Conservation (phyloP, 2,888 invertebrate species). For the Pecten maximus region DNA sequence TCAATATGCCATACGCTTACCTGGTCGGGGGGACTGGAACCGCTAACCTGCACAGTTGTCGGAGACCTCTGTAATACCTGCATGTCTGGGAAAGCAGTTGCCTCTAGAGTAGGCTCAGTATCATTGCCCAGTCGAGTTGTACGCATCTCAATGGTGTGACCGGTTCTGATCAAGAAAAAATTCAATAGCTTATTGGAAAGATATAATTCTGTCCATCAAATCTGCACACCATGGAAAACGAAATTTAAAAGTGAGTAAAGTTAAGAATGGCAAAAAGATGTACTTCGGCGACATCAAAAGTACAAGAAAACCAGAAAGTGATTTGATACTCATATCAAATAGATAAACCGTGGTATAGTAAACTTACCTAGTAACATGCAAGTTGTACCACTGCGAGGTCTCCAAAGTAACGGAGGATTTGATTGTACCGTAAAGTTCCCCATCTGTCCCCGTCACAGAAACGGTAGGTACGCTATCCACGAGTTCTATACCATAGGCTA, state of each 20-base stretch:
- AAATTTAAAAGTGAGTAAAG: no score
- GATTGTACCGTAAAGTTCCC: slow-evolving; percentile 35
- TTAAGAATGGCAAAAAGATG: no score
- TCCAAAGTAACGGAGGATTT: slow-evolving; percentile 34
- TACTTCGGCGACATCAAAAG: no score
- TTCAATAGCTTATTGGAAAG: no score
- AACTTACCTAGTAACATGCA: slow-evolving; percentile 45
- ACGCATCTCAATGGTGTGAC: slow-evolving; percentile 13
- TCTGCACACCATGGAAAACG: no score
- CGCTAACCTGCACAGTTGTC: neutral
- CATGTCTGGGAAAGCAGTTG: slow-evolving; percentile 10
- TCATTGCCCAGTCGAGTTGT: neutral
- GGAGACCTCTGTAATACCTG: slow-evolving; percentile 16
- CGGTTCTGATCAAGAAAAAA: slow-evolving; percentile 30
- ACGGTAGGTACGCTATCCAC: slow-evolving; percentile 42
- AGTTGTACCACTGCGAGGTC: slow-evolving; percentile 41
- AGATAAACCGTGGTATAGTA: no score
- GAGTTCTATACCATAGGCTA: slow-evolving; percentile 35
- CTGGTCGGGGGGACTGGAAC: neutral
- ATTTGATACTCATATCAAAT: no score
- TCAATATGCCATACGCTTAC: no score
- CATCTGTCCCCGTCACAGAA: slow-evolving; percentile 34
- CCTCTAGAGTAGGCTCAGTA: neutral
- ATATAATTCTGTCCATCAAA: no score
- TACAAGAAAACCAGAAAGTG: no score